These are phyloP conservation scores for Gopherus flavomarginatus DNA, from an alignment of 2,113 vertebrate species.

Conservation along the genomic window DNA sequence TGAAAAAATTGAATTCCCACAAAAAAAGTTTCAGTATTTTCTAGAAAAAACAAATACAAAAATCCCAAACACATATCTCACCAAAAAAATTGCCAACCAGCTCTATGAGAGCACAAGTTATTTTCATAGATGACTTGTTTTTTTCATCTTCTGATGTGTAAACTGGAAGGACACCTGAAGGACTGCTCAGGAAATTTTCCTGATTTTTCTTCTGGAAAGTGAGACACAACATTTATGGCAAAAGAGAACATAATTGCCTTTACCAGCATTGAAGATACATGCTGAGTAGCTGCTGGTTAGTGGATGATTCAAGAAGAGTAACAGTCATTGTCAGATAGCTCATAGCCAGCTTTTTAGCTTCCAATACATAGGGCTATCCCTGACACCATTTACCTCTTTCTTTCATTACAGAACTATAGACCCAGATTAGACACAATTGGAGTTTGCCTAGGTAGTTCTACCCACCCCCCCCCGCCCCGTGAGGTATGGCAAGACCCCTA, in stretches of 20 bases:
- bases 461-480: not conserved
- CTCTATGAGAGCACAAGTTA: not conserved
- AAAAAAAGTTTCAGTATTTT: not conserved
- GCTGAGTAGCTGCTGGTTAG: not conserved
- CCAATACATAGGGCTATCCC: not conserved
- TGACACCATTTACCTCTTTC: not conserved
- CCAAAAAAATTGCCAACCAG: not conserved
- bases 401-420: not conserved
- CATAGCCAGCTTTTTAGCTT: not conserved
- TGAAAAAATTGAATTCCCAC: not conserved
- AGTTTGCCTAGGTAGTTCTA: not conserved
- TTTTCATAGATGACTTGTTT: not conserved
- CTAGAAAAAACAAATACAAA: not conserved
- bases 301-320: not conserved
- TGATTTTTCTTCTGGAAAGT: not conserved
- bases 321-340: not conserved
- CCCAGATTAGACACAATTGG: not conserved
- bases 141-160: not conserved
- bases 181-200: not conserved
- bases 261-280: not conserved
- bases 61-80: not conserved
- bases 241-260: not conserved
- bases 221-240: not conserved
- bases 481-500: not conserved
- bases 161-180: accelerated